Percentiles rank a stretch among this genome's conserved stretches.
Conservation (phyloP, 2,113 vertebrate genomes). For the Narcine bancroftii region DNA sequence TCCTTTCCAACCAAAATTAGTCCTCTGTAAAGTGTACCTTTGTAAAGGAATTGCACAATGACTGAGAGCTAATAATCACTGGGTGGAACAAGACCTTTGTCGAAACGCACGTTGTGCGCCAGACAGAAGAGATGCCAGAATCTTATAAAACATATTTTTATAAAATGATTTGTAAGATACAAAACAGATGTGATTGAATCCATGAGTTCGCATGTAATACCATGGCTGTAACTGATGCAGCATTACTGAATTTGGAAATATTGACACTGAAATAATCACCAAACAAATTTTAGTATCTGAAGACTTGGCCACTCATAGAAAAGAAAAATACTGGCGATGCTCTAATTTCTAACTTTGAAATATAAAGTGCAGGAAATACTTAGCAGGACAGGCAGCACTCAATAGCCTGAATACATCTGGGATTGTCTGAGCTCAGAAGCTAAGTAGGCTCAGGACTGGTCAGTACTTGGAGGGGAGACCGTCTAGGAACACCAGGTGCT, state of each 20-base stretch:
- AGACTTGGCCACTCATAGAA: not conserved
- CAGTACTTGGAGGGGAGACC: no score
- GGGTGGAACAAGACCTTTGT: not conserved
- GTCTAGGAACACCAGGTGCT: no score
- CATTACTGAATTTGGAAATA: not conserved
- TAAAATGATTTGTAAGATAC: not conserved
- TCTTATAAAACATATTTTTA: not conserved
- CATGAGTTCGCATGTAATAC: not conserved
- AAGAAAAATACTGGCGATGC: no score
- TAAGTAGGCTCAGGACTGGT: no score
- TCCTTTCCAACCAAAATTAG: not conserved
- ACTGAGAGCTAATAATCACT: not conserved
- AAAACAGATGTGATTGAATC: not conserved
- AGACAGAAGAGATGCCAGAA: not conserved
- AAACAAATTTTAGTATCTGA: not conserved
- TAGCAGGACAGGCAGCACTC: no score
- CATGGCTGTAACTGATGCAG: not conserved
- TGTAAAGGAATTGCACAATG: not conserved
- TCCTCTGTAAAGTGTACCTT: not conserved
- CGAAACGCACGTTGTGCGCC: not conserved
- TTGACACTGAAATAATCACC: no score
- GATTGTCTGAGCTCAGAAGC: no score
- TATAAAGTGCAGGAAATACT: no score
- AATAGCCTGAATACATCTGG: no score
- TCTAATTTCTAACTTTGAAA: no score